A percentile compares a stretch with the other conserved stretches of the same genome.
phyloP scores from a whole-genome alignment of 1,140 invertebrate genomes.

The Rhagoletis zephyria region DNA sequence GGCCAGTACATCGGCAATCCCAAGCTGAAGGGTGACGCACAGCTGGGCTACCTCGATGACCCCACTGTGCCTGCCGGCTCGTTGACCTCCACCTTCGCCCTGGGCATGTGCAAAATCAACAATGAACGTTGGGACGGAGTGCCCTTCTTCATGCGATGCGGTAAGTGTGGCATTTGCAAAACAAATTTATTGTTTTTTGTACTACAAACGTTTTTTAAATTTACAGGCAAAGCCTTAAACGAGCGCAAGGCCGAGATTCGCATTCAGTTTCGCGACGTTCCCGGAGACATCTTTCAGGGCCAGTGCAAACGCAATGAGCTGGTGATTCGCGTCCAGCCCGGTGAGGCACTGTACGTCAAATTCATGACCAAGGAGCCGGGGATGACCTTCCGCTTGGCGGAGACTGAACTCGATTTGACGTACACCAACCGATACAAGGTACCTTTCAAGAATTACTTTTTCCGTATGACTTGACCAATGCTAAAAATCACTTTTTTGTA shows the following conservation, averaged over 20 bases:
- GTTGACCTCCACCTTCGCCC: constrained; percentile 94
- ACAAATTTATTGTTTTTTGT: no score
- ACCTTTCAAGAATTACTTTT: no score
- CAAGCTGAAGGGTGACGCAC: constrained; percentile 82
- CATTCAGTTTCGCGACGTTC: constrained; percentile 96
- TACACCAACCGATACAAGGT: constrained; percentile 92
- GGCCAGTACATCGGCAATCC: constrained; percentile 98
- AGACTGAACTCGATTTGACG: constrained; percentile 97
- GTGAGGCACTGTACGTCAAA: constrained; percentile 98
- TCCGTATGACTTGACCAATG: no score
- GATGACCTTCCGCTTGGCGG: constrained; percentile 96
- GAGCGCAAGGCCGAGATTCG: constrained; percentile 98
- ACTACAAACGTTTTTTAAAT: no score
- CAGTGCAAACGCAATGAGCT: constrained; percentile 95
- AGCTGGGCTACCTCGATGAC: constrained; percentile 94
- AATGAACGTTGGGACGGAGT: constrained; percentile 99
- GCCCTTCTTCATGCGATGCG: constrained; percentile 96
- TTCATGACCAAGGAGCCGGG: constrained; percentile 99
- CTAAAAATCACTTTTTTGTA: no score
- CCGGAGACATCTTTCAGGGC: constrained; percentile 96
- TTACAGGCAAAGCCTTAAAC: constrained; percentile 99
- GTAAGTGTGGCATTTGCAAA: no score
- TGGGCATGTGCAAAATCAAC: constrained; percentile 90
- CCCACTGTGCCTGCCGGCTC: constrained; percentile 92
- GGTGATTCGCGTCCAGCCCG: constrained; percentile 97